phyloP scores from a whole-genome alignment of 2,113 vertebrate genomes.

The Maccullochella peelii region DNA sequence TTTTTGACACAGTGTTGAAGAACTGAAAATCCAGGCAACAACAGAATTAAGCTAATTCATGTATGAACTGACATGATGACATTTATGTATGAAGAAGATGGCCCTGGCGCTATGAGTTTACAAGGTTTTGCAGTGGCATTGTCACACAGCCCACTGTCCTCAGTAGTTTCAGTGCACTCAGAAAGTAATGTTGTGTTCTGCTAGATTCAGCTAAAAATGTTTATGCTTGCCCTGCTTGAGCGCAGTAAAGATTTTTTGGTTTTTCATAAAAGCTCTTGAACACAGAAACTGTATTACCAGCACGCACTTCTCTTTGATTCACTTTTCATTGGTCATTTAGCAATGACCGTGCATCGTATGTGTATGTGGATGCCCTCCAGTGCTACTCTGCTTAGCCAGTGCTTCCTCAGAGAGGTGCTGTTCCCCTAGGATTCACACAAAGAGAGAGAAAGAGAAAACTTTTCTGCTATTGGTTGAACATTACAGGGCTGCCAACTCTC shows the following conservation, averaged over 20 bases:
- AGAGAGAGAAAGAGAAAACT: constrained; percentile 33
- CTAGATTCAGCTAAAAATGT: background rate
- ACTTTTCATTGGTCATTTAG: constrained; percentile 26
- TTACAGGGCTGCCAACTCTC: constrained; percentile 63
- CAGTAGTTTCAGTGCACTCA: background rate
- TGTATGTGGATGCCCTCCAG: constrained; percentile 18
- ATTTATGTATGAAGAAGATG: background rate
- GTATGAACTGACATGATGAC: too few relatives aligned
- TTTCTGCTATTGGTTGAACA: constrained; percentile 56
- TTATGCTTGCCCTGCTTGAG: background rate
- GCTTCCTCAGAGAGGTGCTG: constrained; percentile 35
- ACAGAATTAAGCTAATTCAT: background rate
- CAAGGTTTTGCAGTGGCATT: background rate
- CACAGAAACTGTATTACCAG: background rate
- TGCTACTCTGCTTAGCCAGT: constrained; percentile 24
- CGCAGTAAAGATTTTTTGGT: background rate
- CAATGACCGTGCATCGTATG: background rate
- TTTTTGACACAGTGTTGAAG: background rate
- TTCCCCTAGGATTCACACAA: constrained; percentile 46
- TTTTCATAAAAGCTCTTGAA: constrained; percentile 24
- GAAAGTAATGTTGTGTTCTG: background rate
- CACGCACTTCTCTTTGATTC: background rate
- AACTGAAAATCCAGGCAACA: background rate
- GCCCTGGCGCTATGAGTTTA: background rate
- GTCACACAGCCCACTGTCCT: background rate